Evolutionary conservation across 1,140 invertebrate species (phyloP).

Genomic region (Globodera ellingtonae): DNA sequence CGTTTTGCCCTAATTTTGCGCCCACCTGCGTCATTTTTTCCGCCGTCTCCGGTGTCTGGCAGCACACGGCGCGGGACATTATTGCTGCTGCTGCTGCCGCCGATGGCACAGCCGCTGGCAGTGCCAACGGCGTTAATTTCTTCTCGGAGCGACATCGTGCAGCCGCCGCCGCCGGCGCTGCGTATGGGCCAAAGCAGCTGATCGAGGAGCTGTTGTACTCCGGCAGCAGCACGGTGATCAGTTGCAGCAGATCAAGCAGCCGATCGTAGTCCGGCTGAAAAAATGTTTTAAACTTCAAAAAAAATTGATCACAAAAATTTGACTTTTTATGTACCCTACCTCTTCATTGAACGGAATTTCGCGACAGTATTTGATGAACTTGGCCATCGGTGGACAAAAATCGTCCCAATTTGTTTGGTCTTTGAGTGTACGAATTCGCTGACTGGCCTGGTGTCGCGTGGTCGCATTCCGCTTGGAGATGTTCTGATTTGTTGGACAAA

Average conservation of each 20-base stretch:
- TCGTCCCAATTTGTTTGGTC: slow-evolving; percentile 51
- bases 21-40: slow-evolving; percentile 20
- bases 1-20: too few relatives aligned
- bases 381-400: slow-evolving; percentile 53
- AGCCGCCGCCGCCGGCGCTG: background rate
- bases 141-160: background rate
- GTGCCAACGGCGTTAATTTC: background rate
- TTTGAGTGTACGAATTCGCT: slow-evolving; percentile 42
- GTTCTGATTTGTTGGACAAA: slow-evolving; percentile 25
- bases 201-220: slow-evolving; percentile 8
- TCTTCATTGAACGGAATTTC: slow-evolving; percentile 50
- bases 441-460: slow-evolving; percentile 50
- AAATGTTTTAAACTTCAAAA: background rate
- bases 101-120: background rate
- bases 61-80: background rate
- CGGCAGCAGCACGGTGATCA: background rate
- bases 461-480: slow-evolving; percentile 44
- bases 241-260: slow-evolving; percentile 29
- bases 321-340: background rate
- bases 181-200: background rate
- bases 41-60: slow-evolving; percentile 12
- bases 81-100: background rate
- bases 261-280: slow-evolving; percentile 37
- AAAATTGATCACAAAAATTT: background rate
- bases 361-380: slow-evolving; percentile 50